Base-by-base conservation (phyloP, 1,140 invertebrate genomes). In the Musca vetustissima region DNA sequence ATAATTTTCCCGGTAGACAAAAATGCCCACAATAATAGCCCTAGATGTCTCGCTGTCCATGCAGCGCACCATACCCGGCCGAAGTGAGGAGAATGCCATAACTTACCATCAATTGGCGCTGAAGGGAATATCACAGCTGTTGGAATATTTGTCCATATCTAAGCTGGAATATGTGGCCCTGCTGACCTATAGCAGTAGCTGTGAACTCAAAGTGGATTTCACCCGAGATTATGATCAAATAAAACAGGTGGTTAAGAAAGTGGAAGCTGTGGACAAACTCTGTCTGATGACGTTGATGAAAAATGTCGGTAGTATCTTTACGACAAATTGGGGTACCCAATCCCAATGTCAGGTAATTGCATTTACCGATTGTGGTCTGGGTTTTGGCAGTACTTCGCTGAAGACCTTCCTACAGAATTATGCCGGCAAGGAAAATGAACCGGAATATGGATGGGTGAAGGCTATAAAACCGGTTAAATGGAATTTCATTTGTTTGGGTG, bases 141-240 rank as follows among this genome's bases (percentile, higher is more conserved):
- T 98, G 36, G 93, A 98, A 84, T 92, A 94, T 82, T 85, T 98
- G 65, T 86, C 89, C 73, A 90, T 95, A 79, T 92, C 90, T 13
- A 96, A 93, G 85, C 78, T 98, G 61, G 96, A 98, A 84, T 96
- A 96, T 85, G 90, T 94, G 11, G 87, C 95, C n/a, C 82, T 98
- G 83, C 92, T 97, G 1, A 86, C 90, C 0, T 97, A 93, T 81
- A 94, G 93, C 4, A 93, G 92, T 13, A 75, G 88, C 1, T 92
- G 89, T 80, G 92, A 96, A 78, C 76, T 81, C 3, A 74, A 77
- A 52, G 79, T 82, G 48, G 81, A 83, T 28, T 83, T 83, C 55
- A 83, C 81, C 0, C 67, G 81, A 0, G 81, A 83, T 50, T 83
- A 82, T 59, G 79, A 80, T 53, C 74, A 74, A 64, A 76, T 82